phyloP scores from a whole-genome alignment of 1,140 invertebrate species.

The Colletes latitarsis region DNA sequence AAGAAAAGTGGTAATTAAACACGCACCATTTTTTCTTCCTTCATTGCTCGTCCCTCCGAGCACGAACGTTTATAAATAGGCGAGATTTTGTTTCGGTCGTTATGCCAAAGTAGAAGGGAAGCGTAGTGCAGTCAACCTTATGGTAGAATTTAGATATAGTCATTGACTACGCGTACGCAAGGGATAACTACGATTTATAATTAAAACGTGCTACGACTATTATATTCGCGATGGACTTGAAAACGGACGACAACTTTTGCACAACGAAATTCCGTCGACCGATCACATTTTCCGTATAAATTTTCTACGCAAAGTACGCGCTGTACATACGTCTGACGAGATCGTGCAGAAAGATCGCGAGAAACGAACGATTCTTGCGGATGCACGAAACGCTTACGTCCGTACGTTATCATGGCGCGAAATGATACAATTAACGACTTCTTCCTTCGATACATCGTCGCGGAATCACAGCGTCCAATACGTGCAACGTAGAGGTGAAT shows the following conservation, averaged over 20 bases:
- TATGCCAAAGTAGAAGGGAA: slow-evolving; percentile 53
- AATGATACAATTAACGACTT: background rate
- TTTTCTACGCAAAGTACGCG: background rate
- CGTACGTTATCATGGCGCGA: background rate
- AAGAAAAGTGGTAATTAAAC: slow-evolving; percentile 11
- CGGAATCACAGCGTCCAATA: background rate
- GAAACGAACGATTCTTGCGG: too few relatives aligned
- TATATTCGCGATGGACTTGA: background rate
- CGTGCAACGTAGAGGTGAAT: slow-evolving; percentile 23
- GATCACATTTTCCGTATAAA: background rate
- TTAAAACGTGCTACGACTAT: slow-evolving; percentile 12
- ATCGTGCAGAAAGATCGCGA: background rate
- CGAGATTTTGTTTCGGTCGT: slow-evolving; percentile 49
- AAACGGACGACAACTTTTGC: background rate
- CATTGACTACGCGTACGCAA: slow-evolving; percentile 19
- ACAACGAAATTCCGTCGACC: background rate
- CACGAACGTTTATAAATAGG: slow-evolving; percentile 8
- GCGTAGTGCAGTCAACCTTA: slow-evolving; percentile 39
- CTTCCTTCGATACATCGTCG: background rate
- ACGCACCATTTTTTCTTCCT: slow-evolving; percentile 15
- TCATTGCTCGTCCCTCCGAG: background rate
- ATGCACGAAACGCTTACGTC: background rate
- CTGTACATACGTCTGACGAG: background rate
- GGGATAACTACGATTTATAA: background rate
- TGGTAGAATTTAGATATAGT: slow-evolving; percentile 19